phyloP scores from a whole-genome alignment of 2,797 vertebrate genomes.

The Triplophysa yarkandensis region DNA sequence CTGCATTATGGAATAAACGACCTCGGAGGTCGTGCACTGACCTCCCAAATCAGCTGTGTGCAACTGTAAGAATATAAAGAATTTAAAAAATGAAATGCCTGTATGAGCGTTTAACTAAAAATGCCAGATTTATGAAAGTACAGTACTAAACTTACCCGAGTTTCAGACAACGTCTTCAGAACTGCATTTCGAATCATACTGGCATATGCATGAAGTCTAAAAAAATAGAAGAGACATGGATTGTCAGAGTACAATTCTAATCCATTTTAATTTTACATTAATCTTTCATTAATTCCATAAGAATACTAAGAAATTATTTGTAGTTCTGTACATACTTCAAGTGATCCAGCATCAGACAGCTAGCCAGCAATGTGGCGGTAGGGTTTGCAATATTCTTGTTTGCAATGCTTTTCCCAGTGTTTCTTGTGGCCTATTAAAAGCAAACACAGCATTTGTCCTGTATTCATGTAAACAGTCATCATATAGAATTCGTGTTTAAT shows the following conservation, averaged over 20 bases:
- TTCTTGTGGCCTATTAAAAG: constrained; percentile 80
- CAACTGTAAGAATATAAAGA: constrained; percentile 50
- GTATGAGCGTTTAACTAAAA: not conserved
- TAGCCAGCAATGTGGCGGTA: constrained; percentile 83
- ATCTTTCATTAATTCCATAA: not conserved
- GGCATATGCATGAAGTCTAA: constrained; percentile 79
- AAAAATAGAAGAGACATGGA: not conserved
- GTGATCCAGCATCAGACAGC: constrained; percentile 88
- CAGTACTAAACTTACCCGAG: constrained; percentile 73
- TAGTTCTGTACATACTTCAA: constrained; percentile 70
- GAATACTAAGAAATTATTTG: not conserved
- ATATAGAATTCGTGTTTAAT: not conserved
- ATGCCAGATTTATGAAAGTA: too few species aligned
- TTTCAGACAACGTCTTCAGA: constrained; percentile 79
- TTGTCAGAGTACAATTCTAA: not conserved
- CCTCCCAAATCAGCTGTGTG: constrained; percentile 80
- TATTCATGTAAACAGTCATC: not conserved
- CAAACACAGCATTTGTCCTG: not conserved
- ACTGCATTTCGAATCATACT: constrained; percentile 80
- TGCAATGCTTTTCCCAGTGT: constrained; percentile 87
- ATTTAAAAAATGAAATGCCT: not conserved
- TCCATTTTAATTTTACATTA: too few species aligned
- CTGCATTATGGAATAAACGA: constrained; percentile 79
- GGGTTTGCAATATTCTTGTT: constrained; percentile 85
- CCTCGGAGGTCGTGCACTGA: constrained; percentile 79